A percentile compares a stretch with the other conserved stretches of the same genome.
Conservation (phyloP, 2,888 invertebrate genomes). For the Anoncus sp. region DNA sequence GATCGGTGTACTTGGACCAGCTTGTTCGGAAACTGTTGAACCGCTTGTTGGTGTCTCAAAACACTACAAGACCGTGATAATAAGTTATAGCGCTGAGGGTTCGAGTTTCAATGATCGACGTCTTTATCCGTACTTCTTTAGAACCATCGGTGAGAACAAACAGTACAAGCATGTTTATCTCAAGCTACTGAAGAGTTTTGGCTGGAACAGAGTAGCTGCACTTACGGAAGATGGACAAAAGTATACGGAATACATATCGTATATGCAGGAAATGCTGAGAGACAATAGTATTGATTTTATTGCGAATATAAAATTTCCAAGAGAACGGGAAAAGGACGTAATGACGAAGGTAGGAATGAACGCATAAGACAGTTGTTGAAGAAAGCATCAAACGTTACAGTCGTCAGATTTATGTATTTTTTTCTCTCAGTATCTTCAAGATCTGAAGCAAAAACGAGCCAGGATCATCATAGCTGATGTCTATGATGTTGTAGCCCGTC, state of each 20-base stretch:
- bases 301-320: slow-evolving; percentile 88
- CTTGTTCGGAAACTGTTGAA: slow-evolving; percentile 92
- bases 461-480: slow-evolving; percentile 93
- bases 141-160: slow-evolving; percentile 91
- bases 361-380: slow-evolving; percentile 19
- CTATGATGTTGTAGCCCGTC: slow-evolving; percentile 89
- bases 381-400: not conserved
- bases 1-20: slow-evolving; percentile 91
- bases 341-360: slow-evolving; percentile 86
- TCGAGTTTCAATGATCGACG: slow-evolving; percentile 88
- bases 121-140: slow-evolving; percentile 91
- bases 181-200: slow-evolving; percentile 85
- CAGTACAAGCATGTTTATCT: slow-evolving; percentile 89
- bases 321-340: slow-evolving; percentile 84
- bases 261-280: slow-evolving; percentile 88
- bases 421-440: slow-evolving; percentile 85
- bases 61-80: slow-evolving; percentile 88
- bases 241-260: slow-evolving; percentile 90
- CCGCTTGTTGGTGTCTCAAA: slow-evolving; percentile 91
- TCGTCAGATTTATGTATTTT: no score
- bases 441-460: slow-evolving; percentile 87
- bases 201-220: slow-evolving; percentile 90
- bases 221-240: slow-evolving; percentile 92
- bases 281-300: slow-evolving; percentile 87
- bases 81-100: slow-evolving; percentile 92